Evolutionary conservation across 2,797 vertebrate genomes (phyloP).

Genomic region (Pipistrellus nathusii): DNA sequence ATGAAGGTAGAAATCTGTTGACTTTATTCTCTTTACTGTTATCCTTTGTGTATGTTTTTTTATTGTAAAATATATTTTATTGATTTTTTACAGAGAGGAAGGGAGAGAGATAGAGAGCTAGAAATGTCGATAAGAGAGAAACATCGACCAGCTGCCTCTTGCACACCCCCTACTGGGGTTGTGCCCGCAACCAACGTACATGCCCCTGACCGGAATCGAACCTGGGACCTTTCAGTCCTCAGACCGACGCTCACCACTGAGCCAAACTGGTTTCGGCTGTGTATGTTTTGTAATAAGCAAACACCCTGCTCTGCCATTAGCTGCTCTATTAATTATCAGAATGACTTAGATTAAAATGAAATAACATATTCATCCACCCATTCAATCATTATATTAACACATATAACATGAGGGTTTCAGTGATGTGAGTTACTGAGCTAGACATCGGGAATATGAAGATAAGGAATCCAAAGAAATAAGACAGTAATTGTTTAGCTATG

Average conservation of each 20-base stretch:
- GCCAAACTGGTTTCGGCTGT: too few relatives aligned
- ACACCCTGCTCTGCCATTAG: neutral
- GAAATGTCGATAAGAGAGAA: too few relatives aligned
- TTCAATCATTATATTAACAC: neutral
- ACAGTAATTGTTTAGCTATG: neutral
- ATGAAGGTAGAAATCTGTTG: neutral
- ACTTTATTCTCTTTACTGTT: neutral
- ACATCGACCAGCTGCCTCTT: too few relatives aligned
- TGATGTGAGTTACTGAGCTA: neutral
- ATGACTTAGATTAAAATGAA: neutral
- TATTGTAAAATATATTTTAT: too few relatives aligned
- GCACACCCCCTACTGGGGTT: too few relatives aligned
- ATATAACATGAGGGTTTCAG: neutral
- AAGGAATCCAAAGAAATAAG: neutral
- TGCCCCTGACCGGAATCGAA: too few relatives aligned
- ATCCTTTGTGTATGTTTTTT: neutral
- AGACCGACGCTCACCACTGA: too few relatives aligned
- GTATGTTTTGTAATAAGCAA: neutral
- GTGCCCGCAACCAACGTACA: too few relatives aligned
- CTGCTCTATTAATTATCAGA: neutral
- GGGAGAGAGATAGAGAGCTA: too few relatives aligned
- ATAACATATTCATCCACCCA: neutral
- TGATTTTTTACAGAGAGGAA: too few relatives aligned
- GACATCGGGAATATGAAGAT: neutral
- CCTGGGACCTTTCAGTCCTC: too few relatives aligned